Base-by-base conservation (phyloP, 2,888 invertebrate genomes). In the Allygus modestus region DNA sequence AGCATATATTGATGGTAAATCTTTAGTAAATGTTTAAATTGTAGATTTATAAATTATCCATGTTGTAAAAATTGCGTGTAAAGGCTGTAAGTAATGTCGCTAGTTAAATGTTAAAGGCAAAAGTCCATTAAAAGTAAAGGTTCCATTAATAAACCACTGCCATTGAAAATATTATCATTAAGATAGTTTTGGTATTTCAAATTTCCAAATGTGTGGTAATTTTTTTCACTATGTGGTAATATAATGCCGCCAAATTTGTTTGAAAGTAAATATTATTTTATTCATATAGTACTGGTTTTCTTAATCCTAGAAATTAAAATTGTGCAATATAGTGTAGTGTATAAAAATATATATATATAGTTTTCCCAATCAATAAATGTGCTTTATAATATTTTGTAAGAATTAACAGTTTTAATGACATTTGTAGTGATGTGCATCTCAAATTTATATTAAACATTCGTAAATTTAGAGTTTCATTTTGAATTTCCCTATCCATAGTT, bases 361-460 rank as follows among this genome's bases (percentile, higher is more conserved):
- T 23, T 41, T 41, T 73, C 37, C 12, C 73, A 73, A 73, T 43
- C 41, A 20, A 41, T 73, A 73, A 11, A 73, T 77, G 77, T 77
- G 77, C 77, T 77, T 77, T 41, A 28, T 41, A 41, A 51, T 77
- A 77, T 77, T 77, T 77, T 77, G 37, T 77, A 77, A 77, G 77
- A n/a, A 41, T 77, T 41, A 75, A 46, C 41, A 46, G 77, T 28
- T 77, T 43, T 37, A 37, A 41, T 75, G 23, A 51, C 37, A 77
- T 77, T 77, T 77, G 77, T 77, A 77, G 77, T 51, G 31, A 77
- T 46, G 51, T 77, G 77, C 23, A 77, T 31, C 51, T 77, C 46
- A 77, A 17, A 77, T 77, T 77, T 77, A 23, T 77, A 77, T 77
- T 77, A 77, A 77, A 77, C 1, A 43, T 51, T 77, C 17, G 1